These are phyloP conservation scores for Lepus europaeus DNA, from an alignment of 2,113 vertebrate genomes.

Conservation along the genomic window DNA sequence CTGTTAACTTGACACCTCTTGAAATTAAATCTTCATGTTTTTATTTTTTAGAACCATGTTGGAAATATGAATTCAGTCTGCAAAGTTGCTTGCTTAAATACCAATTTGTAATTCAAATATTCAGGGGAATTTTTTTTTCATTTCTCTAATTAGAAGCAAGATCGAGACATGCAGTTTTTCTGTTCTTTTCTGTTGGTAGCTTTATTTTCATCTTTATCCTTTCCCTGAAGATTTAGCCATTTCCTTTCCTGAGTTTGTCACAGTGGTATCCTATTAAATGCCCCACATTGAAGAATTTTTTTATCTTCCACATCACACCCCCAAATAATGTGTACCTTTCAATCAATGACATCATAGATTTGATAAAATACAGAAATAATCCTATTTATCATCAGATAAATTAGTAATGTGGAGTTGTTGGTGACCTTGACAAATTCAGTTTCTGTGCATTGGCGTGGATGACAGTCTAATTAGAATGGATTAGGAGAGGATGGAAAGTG, in stretches of 20 bases:
- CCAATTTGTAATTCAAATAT: conserved; percentile 1
- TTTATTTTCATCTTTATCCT: conserved; percentile 19
- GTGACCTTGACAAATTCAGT: not conserved
- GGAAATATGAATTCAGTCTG: conserved; percentile 56
- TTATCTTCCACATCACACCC: not conserved
- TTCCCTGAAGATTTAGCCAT: not conserved
- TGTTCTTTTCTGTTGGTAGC: not conserved
- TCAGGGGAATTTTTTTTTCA: not conserved
- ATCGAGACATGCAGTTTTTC: not conserved
- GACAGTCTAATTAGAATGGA: not conserved
- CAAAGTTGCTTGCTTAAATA: conserved; percentile 43
- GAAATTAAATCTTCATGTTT: conserved; percentile 52
- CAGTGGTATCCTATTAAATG: not conserved
- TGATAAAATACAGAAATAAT: not conserved
- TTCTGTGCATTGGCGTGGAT: not conserved
- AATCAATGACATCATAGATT: not conserved
- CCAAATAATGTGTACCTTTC: not conserved
- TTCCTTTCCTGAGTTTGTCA: not conserved
- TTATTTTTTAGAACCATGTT: conserved; percentile 17
- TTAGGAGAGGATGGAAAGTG: not conserved
- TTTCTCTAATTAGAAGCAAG: conserved; percentile 28
- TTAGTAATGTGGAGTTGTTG: not conserved
- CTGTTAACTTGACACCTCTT: not conserved
- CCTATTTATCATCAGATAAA: not conserved
- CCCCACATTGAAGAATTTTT: not conserved